Conservation (phyloP, 2,797 vertebrate species). For the Balearica regulorum region DNA sequence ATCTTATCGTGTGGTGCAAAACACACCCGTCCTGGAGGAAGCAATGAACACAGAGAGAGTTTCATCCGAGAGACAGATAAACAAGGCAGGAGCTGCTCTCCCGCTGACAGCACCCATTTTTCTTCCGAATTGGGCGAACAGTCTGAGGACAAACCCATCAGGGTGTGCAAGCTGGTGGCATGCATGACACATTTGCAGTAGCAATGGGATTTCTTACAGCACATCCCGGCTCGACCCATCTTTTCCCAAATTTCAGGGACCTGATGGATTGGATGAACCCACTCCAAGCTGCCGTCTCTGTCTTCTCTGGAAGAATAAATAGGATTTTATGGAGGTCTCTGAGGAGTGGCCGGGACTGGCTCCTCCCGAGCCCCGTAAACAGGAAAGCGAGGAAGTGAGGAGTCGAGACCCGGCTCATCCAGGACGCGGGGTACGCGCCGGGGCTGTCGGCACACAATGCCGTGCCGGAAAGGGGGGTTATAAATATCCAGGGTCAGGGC, state of each 20-base stretch:
- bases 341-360: not conserved
- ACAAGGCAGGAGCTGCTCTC: not conserved
- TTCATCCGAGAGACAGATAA: not conserved
- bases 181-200: not conserved
- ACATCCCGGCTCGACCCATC: fast-evolving
- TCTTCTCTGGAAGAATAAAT: not conserved
- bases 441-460: conserved; percentile 69
- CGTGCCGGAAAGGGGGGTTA: conserved; percentile 69
- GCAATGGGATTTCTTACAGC: not conserved
- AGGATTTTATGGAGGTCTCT: not conserved
- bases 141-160: not conserved
- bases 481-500: conserved; percentile 79
- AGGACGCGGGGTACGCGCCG: conserved; percentile 37
- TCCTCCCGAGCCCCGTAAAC: conserved; percentile 68
- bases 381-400: conserved; percentile 74
- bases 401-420: conserved; percentile 53
- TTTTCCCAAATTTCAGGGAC: not conserved
- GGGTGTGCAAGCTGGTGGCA: not conserved
- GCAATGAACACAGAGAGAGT: not conserved
- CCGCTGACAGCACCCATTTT: not conserved
- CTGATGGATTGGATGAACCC: fast-evolving
- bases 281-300: fast-evolving
- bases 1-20: not conserved
- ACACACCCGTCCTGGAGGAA: not conserved
- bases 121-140: not conserved